Base-by-base conservation (phyloP, 1,140 invertebrate species). In the Diploscapter pachys region DNA sequence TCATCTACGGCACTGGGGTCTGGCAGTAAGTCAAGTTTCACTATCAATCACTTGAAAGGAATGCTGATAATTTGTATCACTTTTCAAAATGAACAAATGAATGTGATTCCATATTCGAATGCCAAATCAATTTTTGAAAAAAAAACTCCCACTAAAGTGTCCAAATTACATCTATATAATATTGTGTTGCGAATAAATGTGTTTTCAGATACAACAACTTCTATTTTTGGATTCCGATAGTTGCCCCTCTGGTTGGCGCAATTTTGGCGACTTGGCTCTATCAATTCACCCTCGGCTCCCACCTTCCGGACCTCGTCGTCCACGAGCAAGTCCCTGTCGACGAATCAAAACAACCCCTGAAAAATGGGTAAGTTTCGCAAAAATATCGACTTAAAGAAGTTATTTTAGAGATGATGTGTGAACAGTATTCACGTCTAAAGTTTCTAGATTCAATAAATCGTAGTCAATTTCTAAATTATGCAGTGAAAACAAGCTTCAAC, bases 161-260 rank as follows among this genome's bases (percentile, higher is more conserved):
- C 9, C 31, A 9, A 59, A 13, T 13, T 59, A 11, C 31, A 9
- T 59, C 57, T 11, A 11, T 9, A 11, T 59, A 9, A 11, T 59
- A 13, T 59, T 59, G 57, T 9, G 63, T 48, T 9, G 56, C 31
- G 11, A 6, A 11, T 6, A 50, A 50, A 2, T 52, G 11, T 59
- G 31, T 2, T 11, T 68, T 68, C 48, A 68, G 66, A 9, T 52
- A 66, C 66, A 63, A 72, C 75, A 64, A 62, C 0, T 76, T 72
- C 70, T 78, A 72, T 53, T 78, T 76, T 71, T 78, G 77, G 77
- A 73, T 78, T 55, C 77, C 77, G 50, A 59, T 78, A 31, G 57
- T 78, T 63, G 77, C 77, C 6, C 77, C 77, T 31, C 70, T 77
- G 8, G 49, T 77, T 66, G 77, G 77, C 53, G 74, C 76, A 9